Evolutionary conservation across 1,140 invertebrate species (phyloP).

Genomic region (Colletes gigas): DNA sequence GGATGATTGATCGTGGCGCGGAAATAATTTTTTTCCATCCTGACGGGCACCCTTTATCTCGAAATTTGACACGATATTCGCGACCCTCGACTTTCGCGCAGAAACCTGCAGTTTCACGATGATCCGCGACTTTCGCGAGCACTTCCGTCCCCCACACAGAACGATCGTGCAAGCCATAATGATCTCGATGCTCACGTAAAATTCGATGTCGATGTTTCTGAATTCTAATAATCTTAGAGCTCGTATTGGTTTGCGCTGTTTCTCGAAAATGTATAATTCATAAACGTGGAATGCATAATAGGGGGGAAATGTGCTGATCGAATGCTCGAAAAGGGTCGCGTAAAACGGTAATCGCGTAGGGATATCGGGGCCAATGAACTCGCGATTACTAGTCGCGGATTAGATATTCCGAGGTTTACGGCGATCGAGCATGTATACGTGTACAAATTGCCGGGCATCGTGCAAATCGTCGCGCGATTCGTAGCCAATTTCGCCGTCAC

Average conservation of each 20-base stretch:
- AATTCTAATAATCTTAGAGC: no score
- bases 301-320: no score
- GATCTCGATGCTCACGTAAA: not conserved
- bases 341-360: not conserved
- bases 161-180: no score
- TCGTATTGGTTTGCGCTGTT: no score
- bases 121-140: not conserved
- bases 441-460: conserved; percentile 31
- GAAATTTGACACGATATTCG: not conserved
- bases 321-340: not conserved
- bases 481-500: conserved; percentile 49
- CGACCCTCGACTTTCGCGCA: not conserved
- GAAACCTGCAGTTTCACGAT: not conserved
- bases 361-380: conserved; percentile 14
- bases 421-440: not conserved
- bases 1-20: not conserved
- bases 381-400: not conserved
- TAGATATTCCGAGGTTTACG: conserved; percentile 28
- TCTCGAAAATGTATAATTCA: no score
- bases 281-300: no score
- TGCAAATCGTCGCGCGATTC: conserved; percentile 51
- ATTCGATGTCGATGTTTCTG: no score
- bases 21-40: conserved; percentile 12
- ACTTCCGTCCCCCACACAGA: not conserved
- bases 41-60: not conserved